Percentiles rank a stretch among this genome's conserved stretches.
Conservation (phyloP, 1,140 invertebrate genomes). For the Aphelenchoides fujianensis region DNA sequence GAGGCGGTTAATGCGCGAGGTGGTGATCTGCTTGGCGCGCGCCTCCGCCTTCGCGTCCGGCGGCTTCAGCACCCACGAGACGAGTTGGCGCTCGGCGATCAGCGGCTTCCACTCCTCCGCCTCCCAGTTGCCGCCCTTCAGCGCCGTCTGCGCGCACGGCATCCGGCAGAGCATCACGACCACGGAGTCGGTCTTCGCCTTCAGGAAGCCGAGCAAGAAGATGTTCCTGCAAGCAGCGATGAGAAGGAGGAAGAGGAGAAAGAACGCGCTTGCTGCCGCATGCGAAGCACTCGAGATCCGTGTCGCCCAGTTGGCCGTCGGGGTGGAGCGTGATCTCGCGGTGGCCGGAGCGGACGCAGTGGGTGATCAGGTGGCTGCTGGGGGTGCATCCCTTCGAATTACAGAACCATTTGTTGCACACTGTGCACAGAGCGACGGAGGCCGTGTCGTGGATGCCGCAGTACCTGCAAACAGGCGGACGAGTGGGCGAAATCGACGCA, state of each 20-base stretch:
- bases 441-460: constrained; percentile 97
- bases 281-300: constrained; percentile 94
- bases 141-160: constrained; percentile 89
- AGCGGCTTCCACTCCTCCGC: constrained; percentile 94
- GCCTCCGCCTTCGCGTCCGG: constrained; percentile 91
- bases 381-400: constrained; percentile 96
- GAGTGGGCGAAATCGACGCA: too few relatives aligned
- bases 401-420: constrained; percentile 99
- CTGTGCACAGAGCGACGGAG: constrained; percentile 95
- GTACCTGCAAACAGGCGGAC: constrained; percentile 66
- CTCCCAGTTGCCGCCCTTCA: constrained; percentile 96
- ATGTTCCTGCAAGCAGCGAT: constrained; percentile 71
- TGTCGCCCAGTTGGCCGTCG: constrained; percentile 94
- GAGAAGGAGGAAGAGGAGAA: not conserved
- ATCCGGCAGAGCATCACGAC: constrained; percentile 95
- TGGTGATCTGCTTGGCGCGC: constrained; percentile 86
- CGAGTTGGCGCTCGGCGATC: constrained; percentile 87
- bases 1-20: constrained; percentile 91
- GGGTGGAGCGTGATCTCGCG: constrained; percentile 96
- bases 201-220: constrained; percentile 96
- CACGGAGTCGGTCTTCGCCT: constrained; percentile 96
- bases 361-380: constrained; percentile 97
- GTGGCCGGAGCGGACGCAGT: constrained; percentile 93
- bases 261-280: constrained; percentile 74
- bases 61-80: constrained; percentile 93